phyloP scores from a whole-genome alignment of 2,888 invertebrate genomes.

The Euzetes globulus region DNA sequence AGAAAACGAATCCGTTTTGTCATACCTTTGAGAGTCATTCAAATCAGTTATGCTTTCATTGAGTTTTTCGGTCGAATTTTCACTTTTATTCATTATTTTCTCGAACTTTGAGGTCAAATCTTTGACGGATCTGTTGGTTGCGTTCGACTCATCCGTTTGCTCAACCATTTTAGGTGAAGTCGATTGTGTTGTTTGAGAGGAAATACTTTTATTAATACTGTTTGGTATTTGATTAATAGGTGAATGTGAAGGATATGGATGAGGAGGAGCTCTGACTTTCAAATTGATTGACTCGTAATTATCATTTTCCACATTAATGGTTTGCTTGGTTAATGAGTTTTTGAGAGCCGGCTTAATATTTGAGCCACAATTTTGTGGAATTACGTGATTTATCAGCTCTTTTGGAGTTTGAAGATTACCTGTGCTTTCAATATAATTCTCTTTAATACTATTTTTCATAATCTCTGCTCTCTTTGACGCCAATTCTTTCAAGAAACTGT shows the following conservation, averaged over 20 bases:
- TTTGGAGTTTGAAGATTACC: neutral
- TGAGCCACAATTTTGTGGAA: neutral
- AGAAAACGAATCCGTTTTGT: neutral
- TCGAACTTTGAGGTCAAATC: slow-evolving; percentile 78
- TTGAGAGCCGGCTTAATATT: neutral
- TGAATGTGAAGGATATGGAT: neutral
- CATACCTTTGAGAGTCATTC: slow-evolving; percentile 8
- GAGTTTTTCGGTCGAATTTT: slow-evolving; percentile 21
- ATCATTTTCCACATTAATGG: neutral
- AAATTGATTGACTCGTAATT: slow-evolving; percentile 9
- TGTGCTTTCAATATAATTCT: neutral
- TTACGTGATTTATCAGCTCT: slow-evolving; percentile 1
- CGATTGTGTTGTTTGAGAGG: neutral
- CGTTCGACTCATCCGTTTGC: neutral
- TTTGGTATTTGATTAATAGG: slow-evolving; percentile 1
- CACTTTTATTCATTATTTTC: slow-evolving; percentile 42
- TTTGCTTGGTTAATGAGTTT: neutral
- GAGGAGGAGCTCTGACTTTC: neutral
- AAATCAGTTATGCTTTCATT: slow-evolving; percentile 39
- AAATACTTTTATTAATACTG: slow-evolving; percentile 15
- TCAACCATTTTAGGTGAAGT: neutral
- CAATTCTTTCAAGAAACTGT: slow-evolving; percentile 30
- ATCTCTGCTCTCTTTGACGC: slow-evolving; percentile 28
- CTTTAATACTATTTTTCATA: slow-evolving; percentile 18
- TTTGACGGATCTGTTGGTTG: slow-evolving; percentile 55